phyloP scores from a whole-genome alignment of 2,797 vertebrate species.

The Erithacus rubecula region DNA sequence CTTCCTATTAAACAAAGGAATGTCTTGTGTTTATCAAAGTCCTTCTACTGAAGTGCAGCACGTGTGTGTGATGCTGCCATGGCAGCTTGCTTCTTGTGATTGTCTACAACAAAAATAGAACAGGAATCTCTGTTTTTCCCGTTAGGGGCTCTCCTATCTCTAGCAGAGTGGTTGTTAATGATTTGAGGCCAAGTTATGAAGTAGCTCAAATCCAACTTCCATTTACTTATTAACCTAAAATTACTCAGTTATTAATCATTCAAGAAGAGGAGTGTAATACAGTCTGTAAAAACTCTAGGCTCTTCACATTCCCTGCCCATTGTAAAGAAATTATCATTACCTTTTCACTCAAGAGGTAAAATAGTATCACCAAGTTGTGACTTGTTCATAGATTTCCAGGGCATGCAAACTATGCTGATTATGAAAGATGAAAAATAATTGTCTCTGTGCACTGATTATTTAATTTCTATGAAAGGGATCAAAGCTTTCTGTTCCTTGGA shows the following conservation, averaged over 20 bases:
- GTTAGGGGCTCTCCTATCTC: background rate
- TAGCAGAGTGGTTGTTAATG: background rate
- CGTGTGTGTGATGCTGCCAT: background rate
- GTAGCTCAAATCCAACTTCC: background rate
- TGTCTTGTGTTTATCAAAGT: background rate
- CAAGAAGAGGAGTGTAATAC: background rate
- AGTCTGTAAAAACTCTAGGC: background rate
- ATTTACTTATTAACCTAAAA: slow-evolving; percentile 4
- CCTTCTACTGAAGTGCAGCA: background rate
- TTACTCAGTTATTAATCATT: background rate
- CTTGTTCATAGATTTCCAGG: background rate
- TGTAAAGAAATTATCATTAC: background rate
- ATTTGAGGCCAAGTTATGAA: background rate
- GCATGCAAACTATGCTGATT: background rate
- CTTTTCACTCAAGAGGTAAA: background rate
- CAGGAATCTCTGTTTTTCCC: background rate
- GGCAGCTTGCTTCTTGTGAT: background rate
- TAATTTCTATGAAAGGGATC: background rate
- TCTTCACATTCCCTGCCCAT: background rate
- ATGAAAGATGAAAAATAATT: background rate
- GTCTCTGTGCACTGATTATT: background rate
- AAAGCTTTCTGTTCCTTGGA: background rate
- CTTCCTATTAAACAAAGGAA: background rate
- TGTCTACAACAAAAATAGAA: background rate
- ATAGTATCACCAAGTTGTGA: background rate